phyloP scores from a whole-genome alignment of 1,140 invertebrate genomes.

The Brachionus rubens region DNA sequence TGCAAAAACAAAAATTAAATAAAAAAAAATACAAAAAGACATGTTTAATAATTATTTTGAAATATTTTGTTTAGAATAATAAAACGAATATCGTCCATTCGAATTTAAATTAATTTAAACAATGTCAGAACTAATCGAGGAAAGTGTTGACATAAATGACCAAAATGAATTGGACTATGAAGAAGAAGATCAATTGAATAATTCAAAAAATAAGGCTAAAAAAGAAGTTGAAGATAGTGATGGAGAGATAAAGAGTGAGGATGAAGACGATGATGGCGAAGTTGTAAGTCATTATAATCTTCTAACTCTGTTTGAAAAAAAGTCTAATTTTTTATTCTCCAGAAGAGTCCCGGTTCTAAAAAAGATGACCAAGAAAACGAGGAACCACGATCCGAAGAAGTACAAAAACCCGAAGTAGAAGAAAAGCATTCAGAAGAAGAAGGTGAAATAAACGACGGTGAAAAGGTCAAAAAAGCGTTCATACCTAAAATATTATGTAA shows the following conservation, averaged over 20 bases:
- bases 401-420: neutral
- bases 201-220: neutral
- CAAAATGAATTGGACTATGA: slow-evolving; percentile 44
- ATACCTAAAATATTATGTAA: slow-evolving; percentile 24
- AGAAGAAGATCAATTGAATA: slow-evolving; percentile 32
- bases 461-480: slow-evolving; percentile 35
- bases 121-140: too few relatives aligned
- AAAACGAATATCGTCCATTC: too few relatives aligned
- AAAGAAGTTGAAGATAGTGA: slow-evolving; percentile 24
- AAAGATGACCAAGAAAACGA: slow-evolving; percentile 1
- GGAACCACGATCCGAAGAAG: neutral
- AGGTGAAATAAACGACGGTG: slow-evolving; percentile 27
- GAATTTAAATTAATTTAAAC: too few relatives aligned
- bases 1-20: too few relatives aligned
- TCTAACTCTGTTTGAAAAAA: too few relatives aligned
- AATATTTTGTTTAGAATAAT: too few relatives aligned
- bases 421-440: slow-evolving; percentile 24
- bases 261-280: slow-evolving; percentile 30
- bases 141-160: neutral
- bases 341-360: too few relatives aligned
- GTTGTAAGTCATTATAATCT: neutral
- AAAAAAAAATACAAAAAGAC: too few relatives aligned
- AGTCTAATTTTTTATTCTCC: too few relatives aligned
- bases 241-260: slow-evolving; percentile 38
- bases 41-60: too few relatives aligned